These are phyloP conservation scores for Iguana delicatissima DNA, from an alignment of 2,797 vertebrate genomes.

Conservation along the genomic window DNA sequence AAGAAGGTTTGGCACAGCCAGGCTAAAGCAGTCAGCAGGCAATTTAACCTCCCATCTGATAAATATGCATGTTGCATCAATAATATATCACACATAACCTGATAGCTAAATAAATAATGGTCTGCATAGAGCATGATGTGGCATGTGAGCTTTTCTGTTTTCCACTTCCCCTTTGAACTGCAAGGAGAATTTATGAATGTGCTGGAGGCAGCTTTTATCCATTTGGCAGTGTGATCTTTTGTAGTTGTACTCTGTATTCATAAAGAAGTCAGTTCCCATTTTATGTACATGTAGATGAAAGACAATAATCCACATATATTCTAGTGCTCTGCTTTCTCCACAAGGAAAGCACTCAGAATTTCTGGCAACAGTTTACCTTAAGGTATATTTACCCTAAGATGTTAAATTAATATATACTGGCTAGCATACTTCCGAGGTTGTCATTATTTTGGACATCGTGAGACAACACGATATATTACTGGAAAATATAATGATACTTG, in stretches of 20 bases:
- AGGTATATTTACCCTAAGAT: not conserved
- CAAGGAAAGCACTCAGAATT: not conserved
- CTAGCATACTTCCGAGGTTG: not conserved
- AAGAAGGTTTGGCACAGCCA: not conserved
- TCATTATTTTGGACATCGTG: too few relatives aligned
- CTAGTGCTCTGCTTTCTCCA: not conserved
- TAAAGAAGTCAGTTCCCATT: not conserved
- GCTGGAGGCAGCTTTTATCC: slow-evolving; percentile 31
- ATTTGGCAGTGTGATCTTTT: not conserved
- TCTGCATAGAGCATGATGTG: not conserved
- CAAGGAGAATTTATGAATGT: slow-evolving; percentile 40
- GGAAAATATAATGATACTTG: too few relatives aligned
- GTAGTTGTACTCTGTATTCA: not conserved
- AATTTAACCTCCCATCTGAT: slow-evolving; percentile 63
- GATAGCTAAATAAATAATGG: slow-evolving; percentile 34
- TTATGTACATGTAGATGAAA: not conserved
- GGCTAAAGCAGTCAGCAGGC: slow-evolving; percentile 54
- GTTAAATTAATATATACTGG: not conserved
- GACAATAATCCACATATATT: not conserved
- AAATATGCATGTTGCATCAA: slow-evolving; percentile 72
- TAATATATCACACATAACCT: slow-evolving; percentile 51
- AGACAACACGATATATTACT: too few relatives aligned
- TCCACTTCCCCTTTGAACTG: slow-evolving; percentile 30
- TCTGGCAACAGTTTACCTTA: not conserved
- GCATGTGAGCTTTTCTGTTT: not conserved